phyloP scores from a whole-genome alignment of 2,888 invertebrate species.

The Tupiocoris notatus region DNA sequence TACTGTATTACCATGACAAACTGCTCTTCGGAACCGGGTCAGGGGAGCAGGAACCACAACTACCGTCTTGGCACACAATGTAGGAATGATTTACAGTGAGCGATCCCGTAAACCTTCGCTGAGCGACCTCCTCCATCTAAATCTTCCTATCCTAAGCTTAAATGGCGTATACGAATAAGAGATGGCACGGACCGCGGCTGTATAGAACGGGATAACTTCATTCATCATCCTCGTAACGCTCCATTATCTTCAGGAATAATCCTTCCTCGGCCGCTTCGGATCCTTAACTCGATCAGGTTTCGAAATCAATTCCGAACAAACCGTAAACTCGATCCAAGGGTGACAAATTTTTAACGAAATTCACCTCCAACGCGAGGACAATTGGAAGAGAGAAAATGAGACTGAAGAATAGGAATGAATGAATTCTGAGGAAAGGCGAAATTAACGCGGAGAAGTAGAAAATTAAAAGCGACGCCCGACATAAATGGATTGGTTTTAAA shows the following conservation, averaged over 20 bases:
- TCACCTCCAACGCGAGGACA: too few relatives aligned
- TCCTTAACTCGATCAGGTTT: slow-evolving; percentile 32
- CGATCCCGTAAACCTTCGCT: slow-evolving; percentile 7
- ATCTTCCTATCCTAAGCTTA: slow-evolving; percentile 12
- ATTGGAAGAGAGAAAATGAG: too few relatives aligned
- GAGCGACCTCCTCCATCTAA: slow-evolving; percentile 27
- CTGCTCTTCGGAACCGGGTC: slow-evolving; percentile 29
- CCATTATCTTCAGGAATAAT: slow-evolving; percentile 22
- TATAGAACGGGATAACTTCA: slow-evolving; percentile 4
- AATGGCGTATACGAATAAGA: slow-evolving; percentile 10
- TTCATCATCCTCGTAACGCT: slow-evolving; percentile 30
- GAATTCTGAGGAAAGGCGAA: too few relatives aligned
- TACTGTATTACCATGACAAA: slow-evolving; percentile 32
- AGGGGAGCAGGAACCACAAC: slow-evolving; percentile 12
- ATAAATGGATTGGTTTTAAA: too few relatives aligned
- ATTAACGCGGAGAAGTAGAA: too few relatives aligned
- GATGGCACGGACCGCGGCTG: not conserved
- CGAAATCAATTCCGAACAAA: not conserved
- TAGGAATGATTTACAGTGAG: slow-evolving; percentile 31
- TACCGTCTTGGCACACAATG: slow-evolving; percentile 26
- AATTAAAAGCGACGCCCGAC: too few relatives aligned
- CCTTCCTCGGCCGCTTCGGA: slow-evolving; percentile 19
- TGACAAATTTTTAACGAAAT: too few relatives aligned
- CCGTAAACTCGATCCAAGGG: not conserved
- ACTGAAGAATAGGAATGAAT: too few relatives aligned